Conservation (phyloP, 2,888 invertebrate species). For the Acanthosepion pharaonis region DNA sequence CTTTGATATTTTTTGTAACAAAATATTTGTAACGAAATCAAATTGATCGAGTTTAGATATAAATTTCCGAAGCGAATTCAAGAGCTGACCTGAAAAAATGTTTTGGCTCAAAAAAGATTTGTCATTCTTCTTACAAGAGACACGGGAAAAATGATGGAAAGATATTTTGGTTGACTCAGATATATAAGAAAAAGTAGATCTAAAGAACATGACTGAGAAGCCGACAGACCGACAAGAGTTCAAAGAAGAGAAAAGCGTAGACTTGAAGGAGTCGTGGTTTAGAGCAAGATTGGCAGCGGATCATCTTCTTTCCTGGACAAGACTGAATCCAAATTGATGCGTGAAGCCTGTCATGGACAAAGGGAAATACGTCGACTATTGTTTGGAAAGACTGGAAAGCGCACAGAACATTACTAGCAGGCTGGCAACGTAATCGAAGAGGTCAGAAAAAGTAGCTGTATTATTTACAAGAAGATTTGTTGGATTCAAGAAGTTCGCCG, state of each 20-base stretch:
- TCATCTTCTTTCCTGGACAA: conserved; percentile 12
- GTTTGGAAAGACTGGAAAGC: background rate
- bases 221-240: background rate
- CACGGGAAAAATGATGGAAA: background rate
- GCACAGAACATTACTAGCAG: no score
- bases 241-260: background rate
- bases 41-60: background rate
- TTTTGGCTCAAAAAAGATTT: background rate
- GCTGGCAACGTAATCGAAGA: background rate
- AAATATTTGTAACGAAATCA: background rate
- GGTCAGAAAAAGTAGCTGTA: no score
- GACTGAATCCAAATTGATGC: background rate
- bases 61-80: background rate
- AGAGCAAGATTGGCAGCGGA: background rate
- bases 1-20: no score
- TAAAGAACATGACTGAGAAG: background rate
- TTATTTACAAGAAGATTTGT: no score
- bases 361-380: background rate
- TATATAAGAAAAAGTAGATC: background rate
- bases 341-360: background rate
- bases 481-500: no score
- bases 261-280: background rate
- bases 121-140: background rate
- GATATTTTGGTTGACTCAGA: no score
- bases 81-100: background rate